A percentile compares a stretch with the other conserved stretches of the same genome.
Conservation (phyloP, 2,888 invertebrate species). For the Dryococelus australis region DNA sequence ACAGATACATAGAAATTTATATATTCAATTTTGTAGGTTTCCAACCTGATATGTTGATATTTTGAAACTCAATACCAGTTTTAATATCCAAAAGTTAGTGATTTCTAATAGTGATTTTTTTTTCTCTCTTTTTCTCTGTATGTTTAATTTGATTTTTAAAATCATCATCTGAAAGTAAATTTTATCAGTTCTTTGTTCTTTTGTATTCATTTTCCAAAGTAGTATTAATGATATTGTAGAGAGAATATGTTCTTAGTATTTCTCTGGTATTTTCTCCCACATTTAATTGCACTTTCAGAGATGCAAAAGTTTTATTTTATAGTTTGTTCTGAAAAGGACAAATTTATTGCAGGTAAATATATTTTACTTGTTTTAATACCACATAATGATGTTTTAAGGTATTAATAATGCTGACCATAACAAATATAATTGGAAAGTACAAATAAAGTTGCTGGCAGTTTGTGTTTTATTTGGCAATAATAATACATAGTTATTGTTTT, state of each 20-base stretch:
- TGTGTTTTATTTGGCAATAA: slow-evolving; percentile 29
- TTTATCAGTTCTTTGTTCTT: not conserved
- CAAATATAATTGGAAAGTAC: slow-evolving; percentile 34
- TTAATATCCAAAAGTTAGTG: slow-evolving; percentile 13
- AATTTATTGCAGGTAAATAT: slow-evolving; percentile 24
- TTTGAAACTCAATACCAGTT: slow-evolving; percentile 29
- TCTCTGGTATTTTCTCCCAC: not conserved
- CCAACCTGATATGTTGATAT: slow-evolving; percentile 35
- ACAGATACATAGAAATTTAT: slow-evolving; percentile 39
- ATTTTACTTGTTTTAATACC: slow-evolving; percentile 16
- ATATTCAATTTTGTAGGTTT: slow-evolving; percentile 39
- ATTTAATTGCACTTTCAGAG: not conserved
- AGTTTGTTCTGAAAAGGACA: not conserved
- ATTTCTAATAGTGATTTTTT: not conserved
- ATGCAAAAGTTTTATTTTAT: not conserved
- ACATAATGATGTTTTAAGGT: slow-evolving; percentile 17
- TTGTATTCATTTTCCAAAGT: not conserved
- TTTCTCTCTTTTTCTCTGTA: not conserved
- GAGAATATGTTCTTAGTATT: not conserved
- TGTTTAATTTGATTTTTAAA: not conserved
- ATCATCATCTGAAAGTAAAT: not conserved
- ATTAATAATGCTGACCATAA: slow-evolving; percentile 1
- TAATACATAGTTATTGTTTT: not conserved
- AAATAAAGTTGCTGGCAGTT: slow-evolving; percentile 32
- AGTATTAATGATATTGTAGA: not conserved